phyloP scores from a whole-genome alignment of 2,888 invertebrate genomes.

The Rotaria socialis region DNA sequence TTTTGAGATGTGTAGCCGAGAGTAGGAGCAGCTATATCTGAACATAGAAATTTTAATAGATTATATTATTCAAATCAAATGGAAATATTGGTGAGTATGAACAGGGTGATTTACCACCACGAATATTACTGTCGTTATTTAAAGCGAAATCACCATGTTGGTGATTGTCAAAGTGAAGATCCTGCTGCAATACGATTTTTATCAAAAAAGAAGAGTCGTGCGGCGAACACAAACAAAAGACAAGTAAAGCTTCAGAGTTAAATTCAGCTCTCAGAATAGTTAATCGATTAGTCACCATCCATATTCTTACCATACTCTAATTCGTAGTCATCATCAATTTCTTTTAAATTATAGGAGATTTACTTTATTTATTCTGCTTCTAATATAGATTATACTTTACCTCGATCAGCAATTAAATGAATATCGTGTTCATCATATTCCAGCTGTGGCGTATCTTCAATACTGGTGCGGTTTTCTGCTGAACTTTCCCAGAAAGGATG shows the following conservation, averaged over 20 bases:
- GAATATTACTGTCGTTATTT: neutral
- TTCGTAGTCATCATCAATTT: constrained; percentile 1
- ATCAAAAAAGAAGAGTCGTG: neutral
- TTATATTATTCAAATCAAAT: neutral
- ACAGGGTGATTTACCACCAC: neutral
- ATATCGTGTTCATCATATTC: constrained; percentile 10
- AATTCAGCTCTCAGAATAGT: neutral
- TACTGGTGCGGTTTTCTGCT: neutral
- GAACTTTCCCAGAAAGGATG: neutral
- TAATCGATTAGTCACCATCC: neutral
- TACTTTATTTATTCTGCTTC: neutral
- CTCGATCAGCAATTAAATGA: constrained; percentile 26
- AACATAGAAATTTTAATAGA: neutral
- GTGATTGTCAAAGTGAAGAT: too few relatives aligned
- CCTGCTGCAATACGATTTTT: too few relatives aligned
- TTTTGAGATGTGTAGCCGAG: neutral
- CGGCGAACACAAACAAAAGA: neutral
- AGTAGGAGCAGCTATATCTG: neutral
- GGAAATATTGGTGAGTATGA: neutral
- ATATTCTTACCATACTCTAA: constrained; percentile 15
- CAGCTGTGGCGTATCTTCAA: neutral
- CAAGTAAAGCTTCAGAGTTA: neutral
- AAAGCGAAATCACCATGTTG: neutral
- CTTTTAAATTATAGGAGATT: neutral
- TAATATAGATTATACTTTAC: neutral